phyloP scores from a whole-genome alignment of 2,888 invertebrate species.

The Andrena marginata region DNA sequence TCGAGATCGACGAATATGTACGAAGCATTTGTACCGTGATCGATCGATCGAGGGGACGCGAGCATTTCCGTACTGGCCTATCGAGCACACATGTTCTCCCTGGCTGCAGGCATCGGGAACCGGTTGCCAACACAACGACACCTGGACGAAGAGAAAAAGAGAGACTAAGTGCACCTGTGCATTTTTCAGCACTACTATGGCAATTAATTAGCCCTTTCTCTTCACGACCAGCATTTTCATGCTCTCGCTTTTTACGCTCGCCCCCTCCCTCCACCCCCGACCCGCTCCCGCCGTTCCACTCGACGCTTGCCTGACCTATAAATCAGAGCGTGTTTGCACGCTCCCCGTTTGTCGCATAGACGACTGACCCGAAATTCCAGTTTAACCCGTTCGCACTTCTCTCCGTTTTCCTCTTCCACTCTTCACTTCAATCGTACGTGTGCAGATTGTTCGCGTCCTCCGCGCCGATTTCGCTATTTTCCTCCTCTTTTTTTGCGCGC shows the following conservation, averaged over 20 bases:
- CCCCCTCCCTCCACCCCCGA: neutral
- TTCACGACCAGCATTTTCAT: constrained; percentile 46
- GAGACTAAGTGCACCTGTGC: constrained; percentile 53
- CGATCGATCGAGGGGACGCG: constrained; percentile 38
- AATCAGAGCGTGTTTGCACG: constrained; percentile 75
- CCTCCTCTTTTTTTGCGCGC: neutral
- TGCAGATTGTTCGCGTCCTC: constrained; percentile 18
- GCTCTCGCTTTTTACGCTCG: constrained; percentile 16
- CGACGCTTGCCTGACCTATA: constrained; percentile 72
- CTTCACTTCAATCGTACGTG: constrained; percentile 18
- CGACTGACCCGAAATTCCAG: constrained; percentile 67
- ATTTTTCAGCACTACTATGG: constrained; percentile 69
- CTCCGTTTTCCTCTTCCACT: constrained; percentile 11
- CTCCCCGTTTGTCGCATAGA: constrained; percentile 65
- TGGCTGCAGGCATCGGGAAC: constrained; percentile 30
- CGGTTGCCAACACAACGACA: constrained; percentile 16
- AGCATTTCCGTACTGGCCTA: constrained; percentile 48
- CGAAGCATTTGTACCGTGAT: constrained; percentile 43
- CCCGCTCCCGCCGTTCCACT: constrained; percentile 18
- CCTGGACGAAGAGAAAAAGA: constrained; percentile 20
- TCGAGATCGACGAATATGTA: constrained; percentile 26
- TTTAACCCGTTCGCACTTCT: constrained; percentile 59
- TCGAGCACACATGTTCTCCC: constrained; percentile 42
- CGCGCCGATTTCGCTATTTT: neutral
- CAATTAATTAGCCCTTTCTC: constrained; percentile 74